Conservation (phyloP, 1,140 invertebrate genomes). For the Drosophila nigrodunni region DNA sequence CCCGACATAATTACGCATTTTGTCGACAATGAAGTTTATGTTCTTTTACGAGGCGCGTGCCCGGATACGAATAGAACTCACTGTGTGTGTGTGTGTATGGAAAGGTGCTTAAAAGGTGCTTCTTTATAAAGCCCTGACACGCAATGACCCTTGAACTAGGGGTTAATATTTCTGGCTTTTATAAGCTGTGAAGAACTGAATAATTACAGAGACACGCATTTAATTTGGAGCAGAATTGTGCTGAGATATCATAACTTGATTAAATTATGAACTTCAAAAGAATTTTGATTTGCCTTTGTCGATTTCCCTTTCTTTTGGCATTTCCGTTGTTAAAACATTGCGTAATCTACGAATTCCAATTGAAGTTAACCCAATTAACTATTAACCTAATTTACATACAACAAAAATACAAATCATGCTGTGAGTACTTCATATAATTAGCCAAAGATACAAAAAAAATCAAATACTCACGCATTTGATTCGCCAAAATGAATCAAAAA, state of each 20-base stretch:
- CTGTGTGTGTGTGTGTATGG: neutral
- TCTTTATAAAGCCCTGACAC: slow-evolving; percentile 54
- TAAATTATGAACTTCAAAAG: neutral
- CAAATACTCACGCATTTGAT: slow-evolving; percentile 44
- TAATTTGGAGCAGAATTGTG: slow-evolving; percentile 11
- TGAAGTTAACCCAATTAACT: slow-evolving; percentile 67
- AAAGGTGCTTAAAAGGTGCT: slow-evolving; percentile 54
- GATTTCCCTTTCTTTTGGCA: neutral
- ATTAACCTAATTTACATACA: slow-evolving; percentile 73
- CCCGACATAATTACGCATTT: slow-evolving; percentile 73
- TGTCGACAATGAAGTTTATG: slow-evolving; percentile 81
- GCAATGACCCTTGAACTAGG: slow-evolving; percentile 57
- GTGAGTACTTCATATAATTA: slow-evolving; percentile 64
- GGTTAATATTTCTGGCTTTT: slow-evolving; percentile 55
- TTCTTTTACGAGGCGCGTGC: slow-evolving; percentile 74
- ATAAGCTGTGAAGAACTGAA: slow-evolving; percentile 53
- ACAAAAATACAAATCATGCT: slow-evolving; percentile 50
- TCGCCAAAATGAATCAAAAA: slow-evolving; percentile 28
- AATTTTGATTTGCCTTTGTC: slow-evolving; percentile 2
- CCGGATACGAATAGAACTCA: slow-evolving; percentile 30
- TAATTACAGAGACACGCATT: slow-evolving; percentile 41
- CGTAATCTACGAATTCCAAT: slow-evolving; percentile 1
- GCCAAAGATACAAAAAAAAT: slow-evolving; percentile 31
- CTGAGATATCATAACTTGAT: slow-evolving; percentile 1
- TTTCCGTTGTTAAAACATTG: slow-evolving; percentile 12